Evolutionary conservation across 1,140 invertebrate genomes (phyloP).

Genomic region (Penaeus vannamei): DNA sequence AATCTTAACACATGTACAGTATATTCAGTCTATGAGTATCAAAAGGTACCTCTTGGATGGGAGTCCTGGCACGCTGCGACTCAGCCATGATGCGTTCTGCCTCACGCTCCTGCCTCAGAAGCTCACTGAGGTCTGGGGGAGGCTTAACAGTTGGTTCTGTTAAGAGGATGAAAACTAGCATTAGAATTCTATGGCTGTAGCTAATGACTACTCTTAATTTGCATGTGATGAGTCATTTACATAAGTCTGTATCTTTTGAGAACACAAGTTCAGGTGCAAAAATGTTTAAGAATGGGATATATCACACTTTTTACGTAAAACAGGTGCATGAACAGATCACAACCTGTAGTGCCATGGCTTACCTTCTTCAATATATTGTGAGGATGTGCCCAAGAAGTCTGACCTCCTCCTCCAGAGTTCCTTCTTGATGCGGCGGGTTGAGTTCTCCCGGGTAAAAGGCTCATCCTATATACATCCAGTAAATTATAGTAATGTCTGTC

Average conservation of each 20-base stretch:
- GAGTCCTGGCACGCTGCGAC: constrained; percentile 21
- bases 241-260: neutral
- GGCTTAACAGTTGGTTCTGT: constrained; percentile 76
- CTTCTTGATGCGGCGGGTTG: constrained; percentile 88
- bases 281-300: neutral
- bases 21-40: too few species aligned
- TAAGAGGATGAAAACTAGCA: constrained; percentile 72
- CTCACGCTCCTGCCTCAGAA: constrained; percentile 84
- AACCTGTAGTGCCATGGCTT: neutral
- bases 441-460: constrained; percentile 74
- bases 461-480: constrained; percentile 32
- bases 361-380: constrained; percentile 72
- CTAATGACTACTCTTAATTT: constrained; percentile 64
- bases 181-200: constrained; percentile 78
- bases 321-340: neutral
- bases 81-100: constrained; percentile 72
- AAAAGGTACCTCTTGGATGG: constrained; percentile 35
- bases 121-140: constrained; percentile 84
- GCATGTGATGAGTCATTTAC: neutral
- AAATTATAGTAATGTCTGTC: too few species aligned
- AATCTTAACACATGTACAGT: too few species aligned
- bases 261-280: neutral
- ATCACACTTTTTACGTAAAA: neutral
- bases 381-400: constrained; percentile 83
- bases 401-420: constrained; percentile 87